These are phyloP conservation scores for Lathamus discolor DNA, from an alignment of 2,113 vertebrate species.

Conservation along the genomic window DNA sequence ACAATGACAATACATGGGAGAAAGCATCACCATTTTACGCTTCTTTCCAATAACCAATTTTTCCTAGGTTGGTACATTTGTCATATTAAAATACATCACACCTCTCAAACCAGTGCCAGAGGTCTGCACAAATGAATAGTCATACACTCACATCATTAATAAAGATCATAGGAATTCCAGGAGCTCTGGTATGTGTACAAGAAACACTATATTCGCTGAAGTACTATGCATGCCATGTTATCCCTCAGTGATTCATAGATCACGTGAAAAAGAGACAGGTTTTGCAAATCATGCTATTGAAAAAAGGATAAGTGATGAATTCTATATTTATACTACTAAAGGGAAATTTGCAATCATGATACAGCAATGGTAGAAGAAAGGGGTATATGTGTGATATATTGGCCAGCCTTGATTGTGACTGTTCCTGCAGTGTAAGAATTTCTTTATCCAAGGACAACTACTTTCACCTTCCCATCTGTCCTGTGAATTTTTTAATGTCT, in stretches of 20 bases:
- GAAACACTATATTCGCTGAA: not conserved
- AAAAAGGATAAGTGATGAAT: slow-evolving; percentile 55
- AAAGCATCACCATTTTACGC: not conserved
- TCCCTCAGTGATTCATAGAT: slow-evolving; percentile 30
- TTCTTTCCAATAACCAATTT: not conserved
- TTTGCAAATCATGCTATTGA: slow-evolving; percentile 16
- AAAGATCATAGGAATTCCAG: not conserved
- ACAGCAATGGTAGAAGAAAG: slow-evolving; percentile 55
- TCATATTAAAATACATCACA: slow-evolving; percentile 34
- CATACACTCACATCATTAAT: not conserved
- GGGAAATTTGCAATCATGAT: slow-evolving; percentile 59
- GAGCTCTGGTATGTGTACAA: not conserved
- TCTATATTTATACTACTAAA: slow-evolving; percentile 63
- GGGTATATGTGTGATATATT: slow-evolving; percentile 57
- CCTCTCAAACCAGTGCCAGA: slow-evolving; percentile 27
- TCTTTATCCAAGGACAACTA: slow-evolving; percentile 87
- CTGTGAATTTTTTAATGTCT: slow-evolving; percentile 85
- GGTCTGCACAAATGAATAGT: slow-evolving; percentile 40
- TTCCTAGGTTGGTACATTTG: not conserved
- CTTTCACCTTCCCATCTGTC: slow-evolving; percentile 91
- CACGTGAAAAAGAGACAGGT: slow-evolving; percentile 44
- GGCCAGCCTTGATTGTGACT: slow-evolving; percentile 69
- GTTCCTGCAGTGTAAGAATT: slow-evolving; percentile 74
- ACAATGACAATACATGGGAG: not conserved
- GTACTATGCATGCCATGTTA: slow-evolving; percentile 18